A percentile compares a stretch with the other conserved stretches of the same genome.
These are phyloP conservation scores for Upupa epops DNA, from an alignment of 2,113 vertebrate species.

Conservation along the genomic window DNA sequence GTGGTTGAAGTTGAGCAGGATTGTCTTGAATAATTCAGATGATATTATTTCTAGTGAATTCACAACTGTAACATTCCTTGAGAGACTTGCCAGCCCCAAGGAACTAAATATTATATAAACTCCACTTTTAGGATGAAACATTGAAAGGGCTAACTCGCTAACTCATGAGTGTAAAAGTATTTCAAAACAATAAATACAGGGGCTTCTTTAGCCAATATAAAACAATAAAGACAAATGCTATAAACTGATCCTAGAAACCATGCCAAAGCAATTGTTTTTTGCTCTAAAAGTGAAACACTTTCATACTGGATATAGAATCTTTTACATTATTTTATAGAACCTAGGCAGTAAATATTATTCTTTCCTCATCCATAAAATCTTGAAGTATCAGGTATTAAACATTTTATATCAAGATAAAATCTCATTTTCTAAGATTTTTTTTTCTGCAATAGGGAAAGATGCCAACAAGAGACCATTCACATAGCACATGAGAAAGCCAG, in stretches of 20 bases:
- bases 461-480: background rate
- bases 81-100: background rate
- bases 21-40: background rate
- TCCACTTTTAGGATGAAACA: background rate
- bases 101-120: background rate
- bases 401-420: background rate
- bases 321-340: background rate
- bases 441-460: background rate
- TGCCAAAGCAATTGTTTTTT: background rate
- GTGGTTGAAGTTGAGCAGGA: background rate
- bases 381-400: background rate
- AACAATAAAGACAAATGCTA: background rate
- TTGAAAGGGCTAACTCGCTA: background rate
- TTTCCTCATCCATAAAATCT: background rate
- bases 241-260: background rate
- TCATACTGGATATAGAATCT: background rate
- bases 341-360: background rate
- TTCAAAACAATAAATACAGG: background rate
- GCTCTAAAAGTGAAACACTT: background rate
- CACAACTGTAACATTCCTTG: background rate
- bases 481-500: background rate
- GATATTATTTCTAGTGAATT: slow-evolving; percentile 13
- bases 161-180: background rate
- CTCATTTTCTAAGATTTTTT: background rate
- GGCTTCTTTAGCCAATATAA: background rate